phyloP scores from a whole-genome alignment of 2,888 invertebrate genomes.

The Meiosimyza decipiens region DNA sequence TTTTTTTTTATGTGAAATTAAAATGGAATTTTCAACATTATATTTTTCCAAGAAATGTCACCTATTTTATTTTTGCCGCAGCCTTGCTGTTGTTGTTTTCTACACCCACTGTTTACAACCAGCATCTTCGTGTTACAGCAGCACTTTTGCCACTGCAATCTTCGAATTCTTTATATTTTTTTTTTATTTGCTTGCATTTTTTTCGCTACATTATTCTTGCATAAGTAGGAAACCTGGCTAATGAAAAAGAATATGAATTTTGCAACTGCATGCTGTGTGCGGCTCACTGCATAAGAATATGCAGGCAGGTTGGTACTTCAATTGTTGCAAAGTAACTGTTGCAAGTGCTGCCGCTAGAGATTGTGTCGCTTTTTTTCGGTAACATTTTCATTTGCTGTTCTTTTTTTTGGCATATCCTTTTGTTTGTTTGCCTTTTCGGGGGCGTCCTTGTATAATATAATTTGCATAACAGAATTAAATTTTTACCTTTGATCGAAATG shows the following conservation, averaged over 20 bases:
- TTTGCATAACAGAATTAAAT: slow-evolving; percentile 32
- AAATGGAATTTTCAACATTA: slow-evolving; percentile 21
- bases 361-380: no score
- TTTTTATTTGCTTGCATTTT: slow-evolving; percentile 1
- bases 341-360: no score
- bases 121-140: not conserved
- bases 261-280: not conserved
- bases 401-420: not conserved
- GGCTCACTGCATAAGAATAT: no score
- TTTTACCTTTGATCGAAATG: slow-evolving; percentile 30
- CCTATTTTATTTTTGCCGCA: not conserved
- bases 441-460: slow-evolving; percentile 2
- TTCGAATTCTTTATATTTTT: not conserved
- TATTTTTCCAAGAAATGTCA: slow-evolving; percentile 23
- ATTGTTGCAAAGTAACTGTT: no score
- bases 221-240: slow-evolving; percentile 4
- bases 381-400: not conserved
- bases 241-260: slow-evolving; percentile 33
- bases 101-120: slow-evolving; percentile 5
- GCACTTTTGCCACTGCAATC: no score
- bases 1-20: not conserved
- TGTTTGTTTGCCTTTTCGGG: not conserved
- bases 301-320: no score
- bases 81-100: not conserved
- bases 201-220: slow-evolving; percentile 24